Conservation (phyloP, 2,888 invertebrate genomes). For the Latrodectus elegans region DNA sequence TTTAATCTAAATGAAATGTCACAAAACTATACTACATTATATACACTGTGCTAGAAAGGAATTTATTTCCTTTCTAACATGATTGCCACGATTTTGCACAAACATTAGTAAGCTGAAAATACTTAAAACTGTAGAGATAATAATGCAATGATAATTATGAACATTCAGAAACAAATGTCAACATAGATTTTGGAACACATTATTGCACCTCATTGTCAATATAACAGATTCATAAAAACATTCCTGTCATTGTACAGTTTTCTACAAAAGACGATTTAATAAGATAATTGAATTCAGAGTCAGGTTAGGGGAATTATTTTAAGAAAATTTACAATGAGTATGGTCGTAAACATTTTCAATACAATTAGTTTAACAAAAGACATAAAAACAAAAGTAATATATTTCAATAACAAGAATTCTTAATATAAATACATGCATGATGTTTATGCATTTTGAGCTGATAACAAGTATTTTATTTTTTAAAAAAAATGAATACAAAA, state of each 20-base stretch:
- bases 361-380: too few relatives aligned
- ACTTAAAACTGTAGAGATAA: background rate
- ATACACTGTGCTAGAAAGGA: conserved; percentile 59
- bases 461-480: too few relatives aligned
- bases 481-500: too few relatives aligned
- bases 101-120: conserved; percentile 26
- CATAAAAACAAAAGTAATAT: too few relatives aligned
- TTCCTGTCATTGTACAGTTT: background rate
- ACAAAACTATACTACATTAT: conserved; percentile 34
- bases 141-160: background rate
- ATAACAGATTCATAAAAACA: background rate
- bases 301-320: background rate
- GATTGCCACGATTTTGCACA: conserved; percentile 59
- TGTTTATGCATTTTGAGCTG: too few relatives aligned
- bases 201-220: conserved; percentile 29
- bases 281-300: conserved; percentile 1
- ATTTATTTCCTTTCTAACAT: conserved; percentile 58
- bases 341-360: too few relatives aligned
- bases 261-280: background rate
- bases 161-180: background rate
- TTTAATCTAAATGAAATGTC: too few relatives aligned
- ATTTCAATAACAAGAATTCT: too few relatives aligned
- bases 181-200: background rate
- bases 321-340: too few relatives aligned
- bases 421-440: too few relatives aligned